Conservation (phyloP, 2,888 invertebrate genomes). For the Tiliacea citrago region DNA sequence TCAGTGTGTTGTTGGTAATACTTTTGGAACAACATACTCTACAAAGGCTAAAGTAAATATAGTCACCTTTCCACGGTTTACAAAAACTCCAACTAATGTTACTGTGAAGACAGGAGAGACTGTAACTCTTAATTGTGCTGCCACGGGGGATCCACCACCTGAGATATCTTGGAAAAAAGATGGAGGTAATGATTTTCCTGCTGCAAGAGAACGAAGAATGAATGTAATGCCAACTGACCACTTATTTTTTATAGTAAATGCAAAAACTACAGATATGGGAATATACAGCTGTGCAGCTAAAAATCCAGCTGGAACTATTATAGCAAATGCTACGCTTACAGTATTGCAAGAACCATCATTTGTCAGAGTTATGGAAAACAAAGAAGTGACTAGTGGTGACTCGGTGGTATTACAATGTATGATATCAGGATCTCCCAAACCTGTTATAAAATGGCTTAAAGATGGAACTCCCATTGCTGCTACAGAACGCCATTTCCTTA, state of each 20-base stretch:
- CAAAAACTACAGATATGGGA: constrained; percentile 97
- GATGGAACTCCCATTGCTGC: constrained; percentile 93
- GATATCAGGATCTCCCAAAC: constrained; percentile 96
- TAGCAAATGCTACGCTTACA: constrained; percentile 96
- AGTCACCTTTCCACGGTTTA: constrained; percentile 96
- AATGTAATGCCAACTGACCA: constrained; percentile 98
- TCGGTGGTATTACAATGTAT: constrained; percentile 97
- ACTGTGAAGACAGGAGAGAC: constrained; percentile 96
- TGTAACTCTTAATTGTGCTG: constrained; percentile 97
- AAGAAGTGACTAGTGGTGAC: constrained; percentile 95
- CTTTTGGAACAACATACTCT: constrained; percentile 97
- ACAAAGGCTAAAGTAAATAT: constrained; percentile 96
- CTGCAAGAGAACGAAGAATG: constrained; percentile 97
- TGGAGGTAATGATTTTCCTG: constrained; percentile 98
- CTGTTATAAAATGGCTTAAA: constrained; percentile 95
- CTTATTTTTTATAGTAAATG: constrained; percentile 97
- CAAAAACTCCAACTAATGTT: constrained; percentile 95
- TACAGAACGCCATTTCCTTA: constrained; percentile 96
- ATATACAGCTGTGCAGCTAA: constrained; percentile 98
- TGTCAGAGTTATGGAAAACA: constrained; percentile 95
- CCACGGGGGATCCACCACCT: constrained; percentile 96
- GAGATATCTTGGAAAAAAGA: constrained; percentile 98
- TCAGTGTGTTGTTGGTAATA: constrained; percentile 97
- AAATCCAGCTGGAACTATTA: constrained; percentile 96
- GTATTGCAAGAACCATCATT: constrained; percentile 97